phyloP scores from a whole-genome alignment of 2,888 invertebrate species.

The Cheilosia vulpina region DNA sequence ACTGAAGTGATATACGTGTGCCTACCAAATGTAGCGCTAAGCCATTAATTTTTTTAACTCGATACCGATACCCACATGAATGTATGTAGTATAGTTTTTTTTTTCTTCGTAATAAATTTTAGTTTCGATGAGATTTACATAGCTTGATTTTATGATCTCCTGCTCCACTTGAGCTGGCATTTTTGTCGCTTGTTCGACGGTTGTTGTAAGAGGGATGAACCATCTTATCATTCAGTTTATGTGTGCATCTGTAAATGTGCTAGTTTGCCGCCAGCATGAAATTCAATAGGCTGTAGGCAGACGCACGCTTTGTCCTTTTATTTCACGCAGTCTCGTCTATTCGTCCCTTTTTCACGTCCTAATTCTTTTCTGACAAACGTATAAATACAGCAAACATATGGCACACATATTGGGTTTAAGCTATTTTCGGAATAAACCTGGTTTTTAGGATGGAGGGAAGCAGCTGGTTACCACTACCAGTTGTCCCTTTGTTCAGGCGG shows the following conservation, averaged over 20 bases:
- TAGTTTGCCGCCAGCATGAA: slow-evolving; percentile 31
- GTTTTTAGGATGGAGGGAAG: slow-evolving; percentile 28
- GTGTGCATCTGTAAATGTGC: slow-evolving; percentile 7
- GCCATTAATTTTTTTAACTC: slow-evolving; percentile 15
- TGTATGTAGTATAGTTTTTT: slow-evolving; percentile 24
- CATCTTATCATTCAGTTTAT: slow-evolving; percentile 2
- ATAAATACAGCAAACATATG: slow-evolving; percentile 59
- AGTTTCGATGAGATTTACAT: slow-evolving; percentile 16
- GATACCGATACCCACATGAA: background rate
- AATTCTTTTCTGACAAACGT: slow-evolving; percentile 8
- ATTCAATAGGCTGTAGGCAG: slow-evolving; percentile 49
- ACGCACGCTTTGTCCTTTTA: slow-evolving; percentile 25
- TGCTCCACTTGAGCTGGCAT: slow-evolving; percentile 27
- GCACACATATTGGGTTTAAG: slow-evolving; percentile 56
- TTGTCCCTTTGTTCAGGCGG: slow-evolving; percentile 19
- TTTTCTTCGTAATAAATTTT: slow-evolving; percentile 27
- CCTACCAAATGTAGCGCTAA: background rate
- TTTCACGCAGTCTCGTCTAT: slow-evolving; percentile 18
- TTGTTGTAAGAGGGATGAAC: slow-evolving; percentile 45
- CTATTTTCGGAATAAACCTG: slow-evolving; percentile 57
- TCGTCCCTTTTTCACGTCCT: slow-evolving; percentile 36
- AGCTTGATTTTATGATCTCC: background rate
- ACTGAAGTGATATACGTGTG: slow-evolving; percentile 17
- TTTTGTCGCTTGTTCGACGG: slow-evolving; percentile 2
- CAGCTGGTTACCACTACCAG: slow-evolving; percentile 43